Percentiles rank a stretch among this genome's conserved stretches.
phyloP scores from a whole-genome alignment of 2,113 vertebrate genomes.

The Mungos mungo region DNA sequence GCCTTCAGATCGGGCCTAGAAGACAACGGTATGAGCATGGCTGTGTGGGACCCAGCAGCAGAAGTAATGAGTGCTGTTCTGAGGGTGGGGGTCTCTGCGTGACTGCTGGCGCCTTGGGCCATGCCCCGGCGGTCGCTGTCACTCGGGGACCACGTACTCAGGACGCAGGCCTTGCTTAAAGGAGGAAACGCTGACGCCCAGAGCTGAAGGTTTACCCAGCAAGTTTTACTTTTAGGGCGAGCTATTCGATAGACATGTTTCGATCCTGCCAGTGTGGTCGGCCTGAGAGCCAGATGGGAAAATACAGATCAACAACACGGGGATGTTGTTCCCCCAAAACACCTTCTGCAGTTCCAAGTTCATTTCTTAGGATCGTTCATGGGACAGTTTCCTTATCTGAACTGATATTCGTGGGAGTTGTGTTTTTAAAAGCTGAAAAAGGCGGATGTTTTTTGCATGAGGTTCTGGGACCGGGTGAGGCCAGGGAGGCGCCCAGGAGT shows the following conservation, averaged over 20 bases:
- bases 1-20: conserved; percentile 94
- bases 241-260: no score
- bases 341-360: background rate
- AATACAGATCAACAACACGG: fast-evolving
- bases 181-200: background rate
- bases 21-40: conserved; percentile 10
- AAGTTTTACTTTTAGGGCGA: background rate
- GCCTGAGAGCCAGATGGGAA: background rate
- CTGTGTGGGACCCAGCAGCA: background rate
- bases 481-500: fast-evolving
- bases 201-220: background rate
- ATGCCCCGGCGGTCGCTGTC: fast-evolving
- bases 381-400: background rate
- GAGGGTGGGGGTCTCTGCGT: fast-evolving
- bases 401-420: background rate
- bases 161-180: background rate
- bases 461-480: background rate
- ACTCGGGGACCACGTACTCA: fast-evolving
- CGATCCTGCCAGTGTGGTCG: background rate
- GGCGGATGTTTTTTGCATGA: background rate
- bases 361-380: background rate
- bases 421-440: background rate
- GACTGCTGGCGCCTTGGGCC: fast-evolving
- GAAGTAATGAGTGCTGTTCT: background rate
- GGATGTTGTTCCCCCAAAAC: background rate